Conservation (phyloP, 2,888 invertebrate species). For the Cephus pulcher region DNA sequence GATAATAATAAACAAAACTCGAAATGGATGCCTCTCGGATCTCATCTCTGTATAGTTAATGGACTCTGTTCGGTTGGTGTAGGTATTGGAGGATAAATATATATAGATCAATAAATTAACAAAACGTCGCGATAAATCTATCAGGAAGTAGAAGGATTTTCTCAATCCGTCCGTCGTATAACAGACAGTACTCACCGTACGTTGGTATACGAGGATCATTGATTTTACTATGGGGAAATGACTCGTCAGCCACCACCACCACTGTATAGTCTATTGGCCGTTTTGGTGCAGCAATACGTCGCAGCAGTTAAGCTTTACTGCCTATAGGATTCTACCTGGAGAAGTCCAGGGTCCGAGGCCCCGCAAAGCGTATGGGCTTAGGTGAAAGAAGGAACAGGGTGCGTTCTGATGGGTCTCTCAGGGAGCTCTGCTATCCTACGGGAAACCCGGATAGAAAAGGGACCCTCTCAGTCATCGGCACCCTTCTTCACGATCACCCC, state of each 20-base stretch:
- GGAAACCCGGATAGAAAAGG: slow-evolving; percentile 45
- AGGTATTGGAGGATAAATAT: not conserved
- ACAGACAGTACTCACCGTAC: not conserved
- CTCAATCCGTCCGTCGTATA: not conserved
- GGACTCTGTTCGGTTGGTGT: not conserved
- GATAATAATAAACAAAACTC: not conserved
- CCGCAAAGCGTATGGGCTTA: not conserved
- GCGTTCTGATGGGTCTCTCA: not conserved
- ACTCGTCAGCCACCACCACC: not conserved
- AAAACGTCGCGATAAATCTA: not conserved
- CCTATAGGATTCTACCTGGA: slow-evolving; percentile 5
- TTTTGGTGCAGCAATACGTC: not conserved
- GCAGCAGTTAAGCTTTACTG: not conserved
- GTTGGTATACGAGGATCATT: not conserved
- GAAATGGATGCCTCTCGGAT: not conserved
- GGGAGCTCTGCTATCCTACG: slow-evolving; percentile 33
- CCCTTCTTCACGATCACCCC: slow-evolving; percentile 37
- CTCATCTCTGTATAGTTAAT: not conserved
- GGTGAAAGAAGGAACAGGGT: slow-evolving; percentile 15
- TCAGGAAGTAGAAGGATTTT: not conserved
- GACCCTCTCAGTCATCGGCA: slow-evolving; percentile 48
- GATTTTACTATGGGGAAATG: not conserved
- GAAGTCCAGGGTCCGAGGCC: not conserved
- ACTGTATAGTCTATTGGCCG: not conserved
- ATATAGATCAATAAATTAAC: not conserved